Conservation (phyloP, 2,888 invertebrate species). For the Plagodis dolabraria region DNA sequence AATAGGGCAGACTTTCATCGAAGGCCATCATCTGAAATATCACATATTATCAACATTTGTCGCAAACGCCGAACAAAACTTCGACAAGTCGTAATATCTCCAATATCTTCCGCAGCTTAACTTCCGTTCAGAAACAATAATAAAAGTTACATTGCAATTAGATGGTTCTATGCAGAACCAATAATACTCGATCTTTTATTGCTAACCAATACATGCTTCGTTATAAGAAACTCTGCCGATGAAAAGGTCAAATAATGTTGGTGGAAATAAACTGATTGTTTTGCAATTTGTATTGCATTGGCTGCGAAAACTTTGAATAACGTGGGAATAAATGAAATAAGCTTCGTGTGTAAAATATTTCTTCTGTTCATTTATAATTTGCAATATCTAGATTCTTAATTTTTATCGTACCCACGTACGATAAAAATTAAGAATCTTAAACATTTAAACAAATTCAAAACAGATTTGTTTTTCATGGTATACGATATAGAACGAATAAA, state of each 20-base stretch:
- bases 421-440: too few species aligned
- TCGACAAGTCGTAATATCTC: constrained; percentile 11
- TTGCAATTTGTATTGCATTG: constrained; percentile 32
- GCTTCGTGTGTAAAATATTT: constrained; percentile 7
- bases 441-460: too few species aligned
- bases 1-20: too few species aligned
- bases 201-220: constrained; percentile 19
- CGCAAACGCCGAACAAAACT: constrained; percentile 10
- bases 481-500: too few species aligned
- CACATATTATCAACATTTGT: constrained; percentile 5
- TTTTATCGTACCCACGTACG: too few species aligned
- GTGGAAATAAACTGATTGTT: constrained; percentile 16
- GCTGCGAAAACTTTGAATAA: constrained; percentile 21
- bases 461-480: too few species aligned
- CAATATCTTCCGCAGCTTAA: constrained; percentile 16
- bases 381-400: too few species aligned
- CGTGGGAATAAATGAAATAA: constrained; percentile 35
- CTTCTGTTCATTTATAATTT: too few species aligned
- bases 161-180: constrained; percentile 52
- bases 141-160: constrained; percentile 65
- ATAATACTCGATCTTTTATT: constrained; percentile 43
- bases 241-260: constrained; percentile 9
- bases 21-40: neutral
- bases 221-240: constrained; percentile 19
- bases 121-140: constrained; percentile 51